Evolutionary conservation across 2,888 invertebrate species (phyloP).

Genomic region (Tigriopus californicus): DNA sequence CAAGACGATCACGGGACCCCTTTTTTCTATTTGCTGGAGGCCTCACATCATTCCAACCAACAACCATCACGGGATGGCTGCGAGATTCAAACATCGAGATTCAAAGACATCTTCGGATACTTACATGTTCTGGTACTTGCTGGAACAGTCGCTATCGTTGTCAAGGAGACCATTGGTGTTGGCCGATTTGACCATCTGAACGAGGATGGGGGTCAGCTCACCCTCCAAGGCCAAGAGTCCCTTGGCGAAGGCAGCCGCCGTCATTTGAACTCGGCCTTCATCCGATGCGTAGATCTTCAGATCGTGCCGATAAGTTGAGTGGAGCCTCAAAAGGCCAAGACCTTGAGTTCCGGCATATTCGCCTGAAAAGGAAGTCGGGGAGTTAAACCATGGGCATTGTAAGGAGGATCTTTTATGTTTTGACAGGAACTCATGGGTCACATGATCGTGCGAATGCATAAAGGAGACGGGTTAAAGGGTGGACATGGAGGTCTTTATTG

Average conservation of each 20-base stretch:
- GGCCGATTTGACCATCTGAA: conserved; percentile 94
- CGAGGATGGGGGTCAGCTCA: conserved; percentile 91
- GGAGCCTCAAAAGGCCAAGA: conserved; percentile 74
- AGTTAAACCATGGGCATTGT: background rate
- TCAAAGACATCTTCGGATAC: conserved; percentile 25
- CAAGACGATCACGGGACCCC: no score
- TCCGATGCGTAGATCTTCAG: conserved; percentile 98
- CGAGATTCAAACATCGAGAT: background rate
- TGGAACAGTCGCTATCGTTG: conserved; percentile 86
- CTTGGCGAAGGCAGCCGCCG: conserved; percentile 97
- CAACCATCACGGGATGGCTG: no score
- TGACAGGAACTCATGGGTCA: no score
- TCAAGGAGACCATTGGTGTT: conserved; percentile 82
- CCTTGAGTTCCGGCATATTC: conserved; percentile 87
- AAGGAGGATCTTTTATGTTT: no score
- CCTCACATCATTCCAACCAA: no score
- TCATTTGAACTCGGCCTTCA: conserved; percentile 98
- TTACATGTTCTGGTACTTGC: conserved; percentile 82
- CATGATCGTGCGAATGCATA: no score
- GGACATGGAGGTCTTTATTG: no score
- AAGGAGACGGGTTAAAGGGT: no score
- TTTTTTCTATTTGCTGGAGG: no score
- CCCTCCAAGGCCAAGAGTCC: conserved; percentile 92
- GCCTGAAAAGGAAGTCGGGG: no score
- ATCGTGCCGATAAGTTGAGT: conserved; percentile 96